Base-by-base conservation (phyloP, 2,113 vertebrate species). In the Pseudorectes ferrugineus region DNA sequence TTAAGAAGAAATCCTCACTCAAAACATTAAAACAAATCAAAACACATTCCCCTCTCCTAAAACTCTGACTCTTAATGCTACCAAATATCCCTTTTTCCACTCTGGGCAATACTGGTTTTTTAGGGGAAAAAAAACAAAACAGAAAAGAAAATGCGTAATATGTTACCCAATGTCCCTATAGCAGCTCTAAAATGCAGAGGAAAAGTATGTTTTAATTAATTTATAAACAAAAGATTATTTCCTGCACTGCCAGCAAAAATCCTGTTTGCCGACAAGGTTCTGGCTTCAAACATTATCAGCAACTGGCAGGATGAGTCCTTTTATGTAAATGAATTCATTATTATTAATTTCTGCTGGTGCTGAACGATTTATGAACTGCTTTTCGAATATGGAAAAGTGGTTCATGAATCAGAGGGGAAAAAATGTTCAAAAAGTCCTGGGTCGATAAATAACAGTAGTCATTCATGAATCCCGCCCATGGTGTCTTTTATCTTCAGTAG, bases 281-380 rank as follows among this genome's bases (percentile, higher is more conserved):
- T 72, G 76, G 92, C 91, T 96, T 96, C 96, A 93, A 93, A 77
- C 68, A 95, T 94, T 97, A 96, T 97, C 96, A 97, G 97, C 91
- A 96, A 97, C 95, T 96, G 96, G 96, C 96, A 97, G 97, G 90
- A 98, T 96, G 96, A 97, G 97, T 95, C 97, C 88, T 98, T 97
- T 97, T 98, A 98, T 98, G 97, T 97, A 98, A 98, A 98, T 98
- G 91, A 96, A 95, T 94, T 97, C 97, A 97, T 98, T 97, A 98
- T 97, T 98, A 98, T 98, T 98, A 98, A 98, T 98, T 98, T 98
- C 97, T 98, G 94, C 96, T 80, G 63, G 96, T 79, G 58, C 93
- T 96, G 97, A 98, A 97, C 95, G 94, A 98, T 98, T 98, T 98
- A 98, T 98, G 97, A 97, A 96, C 96, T 97, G 96, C 96, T 96